Percentiles rank a stretch among this genome's conserved stretches.
phyloP scores from a whole-genome alignment of 2,888 invertebrate genomes.

The Lamproptera curius region DNA sequence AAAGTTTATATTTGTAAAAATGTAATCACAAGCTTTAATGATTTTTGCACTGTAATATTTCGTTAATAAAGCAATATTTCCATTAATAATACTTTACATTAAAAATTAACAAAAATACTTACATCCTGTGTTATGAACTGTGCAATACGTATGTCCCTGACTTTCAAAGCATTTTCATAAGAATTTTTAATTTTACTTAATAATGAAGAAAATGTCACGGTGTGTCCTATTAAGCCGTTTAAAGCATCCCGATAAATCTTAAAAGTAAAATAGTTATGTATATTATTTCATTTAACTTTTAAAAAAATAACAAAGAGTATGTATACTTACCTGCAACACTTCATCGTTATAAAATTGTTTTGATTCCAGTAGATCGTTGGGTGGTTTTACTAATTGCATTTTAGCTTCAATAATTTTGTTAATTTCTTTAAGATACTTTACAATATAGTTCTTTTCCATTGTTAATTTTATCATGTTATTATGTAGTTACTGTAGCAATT shows the following conservation, averaged over 20 bases:
- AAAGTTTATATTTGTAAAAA: too few relatives aligned
- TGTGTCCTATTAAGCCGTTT: slow-evolving; percentile 43
- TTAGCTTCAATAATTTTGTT: slow-evolving; percentile 39
- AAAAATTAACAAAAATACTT: slow-evolving; percentile 41
- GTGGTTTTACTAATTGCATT: slow-evolving; percentile 42
- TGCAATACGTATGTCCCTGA: slow-evolving; percentile 58
- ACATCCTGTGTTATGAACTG: slow-evolving; percentile 63
- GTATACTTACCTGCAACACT: slow-evolving; percentile 46
- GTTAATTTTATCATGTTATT: slow-evolving; percentile 14
- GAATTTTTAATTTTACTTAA: slow-evolving; percentile 54
- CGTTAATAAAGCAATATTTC: too few relatives aligned
- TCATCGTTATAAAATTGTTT: slow-evolving; percentile 52
- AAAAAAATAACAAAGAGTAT: too few relatives aligned
- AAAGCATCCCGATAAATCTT: slow-evolving; percentile 64
- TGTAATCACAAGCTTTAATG: too few relatives aligned
- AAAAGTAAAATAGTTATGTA: slow-evolving; percentile 25
- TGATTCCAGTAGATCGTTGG: slow-evolving; percentile 45
- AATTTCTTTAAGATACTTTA: slow-evolving; percentile 57
- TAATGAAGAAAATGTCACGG: slow-evolving; percentile 53
- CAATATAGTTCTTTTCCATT: slow-evolving; percentile 31
- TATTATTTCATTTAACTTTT: too few relatives aligned
- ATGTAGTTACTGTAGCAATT: slow-evolving; percentile 50
- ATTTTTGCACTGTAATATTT: too few relatives aligned
- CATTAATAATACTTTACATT: too few relatives aligned
- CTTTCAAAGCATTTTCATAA: slow-evolving; percentile 55